These are phyloP conservation scores for Muscicapa adusta DNA, from an alignment of 2,113 vertebrate genomes.

Conservation along the genomic window DNA sequence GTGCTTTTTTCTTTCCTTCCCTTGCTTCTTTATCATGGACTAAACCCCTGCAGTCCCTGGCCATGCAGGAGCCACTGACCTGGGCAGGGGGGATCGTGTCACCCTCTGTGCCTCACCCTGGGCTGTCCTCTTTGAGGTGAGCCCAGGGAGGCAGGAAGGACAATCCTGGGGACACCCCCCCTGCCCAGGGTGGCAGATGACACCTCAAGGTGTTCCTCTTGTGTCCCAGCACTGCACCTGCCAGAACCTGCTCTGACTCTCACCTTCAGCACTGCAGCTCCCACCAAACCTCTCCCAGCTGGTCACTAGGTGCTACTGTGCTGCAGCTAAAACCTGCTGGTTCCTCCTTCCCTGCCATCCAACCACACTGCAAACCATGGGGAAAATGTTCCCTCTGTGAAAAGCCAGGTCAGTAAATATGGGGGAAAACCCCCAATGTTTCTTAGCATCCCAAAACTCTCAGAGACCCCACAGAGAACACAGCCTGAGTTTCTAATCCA, in stretches of 20 bases:
- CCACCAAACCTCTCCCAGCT: neutral
- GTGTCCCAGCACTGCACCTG: neutral
- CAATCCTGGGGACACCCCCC: neutral
- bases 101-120: neutral
- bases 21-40: neutral
- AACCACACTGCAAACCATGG: neutral
- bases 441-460: neutral
- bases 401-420: neutral
- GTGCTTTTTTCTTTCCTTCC: neutral
- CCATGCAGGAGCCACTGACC: neutral
- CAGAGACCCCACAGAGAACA: neutral
- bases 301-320: neutral
- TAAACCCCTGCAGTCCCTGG: neutral
- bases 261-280: neutral
- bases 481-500: neutral
- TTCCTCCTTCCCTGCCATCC: neutral
- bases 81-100: neutral
- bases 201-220: neutral
- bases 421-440: rapidly evolving
- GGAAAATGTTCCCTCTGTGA: neutral
- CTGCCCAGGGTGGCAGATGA: neutral
- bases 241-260: neutral
- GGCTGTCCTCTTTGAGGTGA: neutral
- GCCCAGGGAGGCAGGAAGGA: neutral
- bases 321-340: neutral